phyloP scores from a whole-genome alignment of 2,888 invertebrate species.

The Rhagonycha lutea region DNA sequence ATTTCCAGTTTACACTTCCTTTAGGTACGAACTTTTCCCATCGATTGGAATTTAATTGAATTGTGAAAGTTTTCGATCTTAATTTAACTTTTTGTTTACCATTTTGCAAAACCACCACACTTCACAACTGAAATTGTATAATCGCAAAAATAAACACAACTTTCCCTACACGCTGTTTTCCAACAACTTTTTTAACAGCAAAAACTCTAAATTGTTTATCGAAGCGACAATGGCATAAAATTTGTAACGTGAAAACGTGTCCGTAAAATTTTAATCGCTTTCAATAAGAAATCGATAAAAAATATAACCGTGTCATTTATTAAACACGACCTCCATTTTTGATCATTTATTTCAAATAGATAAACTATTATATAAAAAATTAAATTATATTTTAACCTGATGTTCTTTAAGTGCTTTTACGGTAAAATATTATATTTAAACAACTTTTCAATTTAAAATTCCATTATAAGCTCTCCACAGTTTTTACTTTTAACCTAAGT shows the following conservation, averaged over 20 bases:
- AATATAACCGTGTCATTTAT: conserved; percentile 11
- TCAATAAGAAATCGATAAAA: conserved; percentile 26
- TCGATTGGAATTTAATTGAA: neutral
- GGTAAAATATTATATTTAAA: neutral
- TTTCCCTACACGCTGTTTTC: neutral
- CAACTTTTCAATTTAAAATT: neutral
- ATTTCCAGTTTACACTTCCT: neutral
- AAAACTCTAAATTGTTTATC: conserved; percentile 21
- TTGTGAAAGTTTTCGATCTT: neutral
- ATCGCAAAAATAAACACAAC: neutral
- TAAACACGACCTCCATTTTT: neutral
- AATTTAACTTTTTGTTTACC: neutral
- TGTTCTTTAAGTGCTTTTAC: neutral
- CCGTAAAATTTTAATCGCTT: conserved; percentile 27
- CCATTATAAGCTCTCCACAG: neutral
- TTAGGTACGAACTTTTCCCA: neutral
- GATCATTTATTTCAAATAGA: neutral
- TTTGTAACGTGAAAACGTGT: conserved; percentile 29
- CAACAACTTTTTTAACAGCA: conserved; percentile 6
- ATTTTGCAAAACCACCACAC: neutral
- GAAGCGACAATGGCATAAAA: conserved; percentile 29
- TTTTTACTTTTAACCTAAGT: neutral
- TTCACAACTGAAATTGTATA: neutral
- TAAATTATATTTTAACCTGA: neutral
- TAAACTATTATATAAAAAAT: neutral